Base-by-base conservation (phyloP, 2,113 vertebrate genomes). In the Eubucco bourcierii region DNA sequence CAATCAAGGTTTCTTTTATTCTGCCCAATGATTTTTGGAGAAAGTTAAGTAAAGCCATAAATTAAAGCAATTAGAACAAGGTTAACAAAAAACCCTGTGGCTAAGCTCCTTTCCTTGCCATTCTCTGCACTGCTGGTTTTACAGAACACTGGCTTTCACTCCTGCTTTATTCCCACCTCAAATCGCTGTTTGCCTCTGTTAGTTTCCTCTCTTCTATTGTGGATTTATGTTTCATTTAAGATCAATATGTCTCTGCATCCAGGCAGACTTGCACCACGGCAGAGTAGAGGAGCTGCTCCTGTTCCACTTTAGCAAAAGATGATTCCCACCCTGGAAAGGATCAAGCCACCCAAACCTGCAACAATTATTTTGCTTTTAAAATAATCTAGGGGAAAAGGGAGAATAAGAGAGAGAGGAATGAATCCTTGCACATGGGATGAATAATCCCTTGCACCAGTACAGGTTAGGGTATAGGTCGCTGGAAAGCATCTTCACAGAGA, bases 161-260 rank as follows among this genome's bases (percentile, higher is more conserved):
- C 81, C 55, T 34, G 63, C 3, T 56, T 75, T 80, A 4, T 34
- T 50, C 31, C 21, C 9, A 44, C 7, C 18, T 13, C 1, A 1
- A 15, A 34, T 64, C 25, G 44, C 19, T 93, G 15, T 33, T 95
- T 33, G 8, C 7, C 58, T 50, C 52, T 25, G 19, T 64, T 21
- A 34, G 33, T 78, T 71, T 53, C 28, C 29, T 75, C 3, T 0
- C 6, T 2, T 27, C 37, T 78, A 2, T 27, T 34, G 50, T 18
- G 50, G 61, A 18, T 86, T 85, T 44, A 6, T 44, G 12, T 34
- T 90, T 75, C 47, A 25, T 74, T 59, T 25, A 19, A 34, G 17
- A 39, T 21, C 17, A 10, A 4, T 4, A 2, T 1, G 0, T 23
- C 13, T 41, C 21, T 33, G 7, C 21, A 2, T 5, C n/a, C 52